Conservation (phyloP, 2,888 invertebrate genomes). For the Athalia rosae region DNA sequence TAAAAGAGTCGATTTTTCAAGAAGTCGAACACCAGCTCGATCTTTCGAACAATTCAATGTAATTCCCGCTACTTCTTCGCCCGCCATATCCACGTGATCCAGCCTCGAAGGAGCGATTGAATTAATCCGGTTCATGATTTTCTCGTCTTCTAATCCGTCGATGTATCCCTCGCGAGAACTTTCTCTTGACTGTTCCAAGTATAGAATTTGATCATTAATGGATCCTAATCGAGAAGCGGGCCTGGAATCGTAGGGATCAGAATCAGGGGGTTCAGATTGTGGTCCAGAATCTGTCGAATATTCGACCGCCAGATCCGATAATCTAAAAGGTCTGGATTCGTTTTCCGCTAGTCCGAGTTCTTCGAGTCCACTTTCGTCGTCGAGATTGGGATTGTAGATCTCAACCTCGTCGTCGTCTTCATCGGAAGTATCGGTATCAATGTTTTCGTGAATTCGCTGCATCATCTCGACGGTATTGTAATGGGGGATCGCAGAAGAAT, state of each 20-base stretch:
- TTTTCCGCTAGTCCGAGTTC: slow-evolving; percentile 41
- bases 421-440: slow-evolving; percentile 17
- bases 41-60: slow-evolving; percentile 5
- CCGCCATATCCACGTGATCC: slow-evolving; percentile 16
- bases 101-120: slow-evolving; percentile 29
- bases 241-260: slow-evolving; percentile 63
- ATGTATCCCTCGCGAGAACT: slow-evolving; percentile 60
- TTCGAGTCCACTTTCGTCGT: slow-evolving; percentile 51
- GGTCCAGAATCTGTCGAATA: slow-evolving; percentile 70
- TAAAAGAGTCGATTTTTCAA: slow-evolving; percentile 20
- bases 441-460: slow-evolving; percentile 5
- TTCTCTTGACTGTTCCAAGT: slow-evolving; percentile 61
- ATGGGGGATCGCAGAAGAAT: neutral
- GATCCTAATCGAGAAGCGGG: slow-evolving; percentile 67
- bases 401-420: slow-evolving; percentile 54
- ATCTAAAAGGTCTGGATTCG: slow-evolving; percentile 59
- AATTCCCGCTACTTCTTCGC: neutral
- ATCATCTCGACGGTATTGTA: neutral
- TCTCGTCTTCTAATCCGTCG: slow-evolving; percentile 25
- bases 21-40: neutral
- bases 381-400: slow-evolving; percentile 56
- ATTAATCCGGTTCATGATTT: slow-evolving; percentile 19
- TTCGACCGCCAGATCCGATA: slow-evolving; percentile 67
- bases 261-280: slow-evolving; percentile 66
- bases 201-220: slow-evolving; percentile 62